These are phyloP conservation scores for Chrosomus eos DNA, from an alignment of 2,797 vertebrate genomes.

Conservation along the genomic window DNA sequence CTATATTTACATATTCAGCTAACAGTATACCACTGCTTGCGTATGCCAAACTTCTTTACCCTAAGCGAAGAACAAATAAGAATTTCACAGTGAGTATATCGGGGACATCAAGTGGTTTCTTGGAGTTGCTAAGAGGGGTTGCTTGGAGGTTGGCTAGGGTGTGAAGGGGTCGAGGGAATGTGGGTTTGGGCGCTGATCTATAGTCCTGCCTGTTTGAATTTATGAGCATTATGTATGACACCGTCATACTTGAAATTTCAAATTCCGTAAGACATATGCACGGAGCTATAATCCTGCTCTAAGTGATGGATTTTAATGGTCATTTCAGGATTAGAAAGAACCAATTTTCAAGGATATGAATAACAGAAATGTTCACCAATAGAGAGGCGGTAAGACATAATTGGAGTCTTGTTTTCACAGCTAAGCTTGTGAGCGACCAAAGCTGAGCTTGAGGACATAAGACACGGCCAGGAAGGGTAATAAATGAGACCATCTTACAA, in stretches of 20 bases:
- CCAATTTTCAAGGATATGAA: conserved; percentile 59
- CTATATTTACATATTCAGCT: too few species aligned
- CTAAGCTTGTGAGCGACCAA: conserved; percentile 39
- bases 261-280: conserved; percentile 52
- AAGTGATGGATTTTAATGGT: conserved; percentile 63
- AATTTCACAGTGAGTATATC: too few species aligned
- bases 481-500: conserved; percentile 21
- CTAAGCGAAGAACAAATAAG: too few species aligned
- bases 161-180: not conserved
- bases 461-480: conserved; percentile 21
- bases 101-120: not conserved
- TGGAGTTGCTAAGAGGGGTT: not conserved
- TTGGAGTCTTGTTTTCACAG: conserved; percentile 50
- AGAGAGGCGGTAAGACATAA: conserved; percentile 49
- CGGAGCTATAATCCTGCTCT: conserved; percentile 53
- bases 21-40: too few species aligned
- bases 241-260: conserved; percentile 55
- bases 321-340: conserved; percentile 62
- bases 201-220: conserved; percentile 55
- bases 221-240: conserved; percentile 55
- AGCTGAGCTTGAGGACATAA: conserved; percentile 39
- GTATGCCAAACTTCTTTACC: too few species aligned
- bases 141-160: not conserved
- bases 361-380: conserved; percentile 56
- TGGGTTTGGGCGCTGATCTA: conserved; percentile 24